Evolutionary conservation across 2,888 invertebrate genomes (phyloP).

Genomic region (Emesis russula): DNA sequence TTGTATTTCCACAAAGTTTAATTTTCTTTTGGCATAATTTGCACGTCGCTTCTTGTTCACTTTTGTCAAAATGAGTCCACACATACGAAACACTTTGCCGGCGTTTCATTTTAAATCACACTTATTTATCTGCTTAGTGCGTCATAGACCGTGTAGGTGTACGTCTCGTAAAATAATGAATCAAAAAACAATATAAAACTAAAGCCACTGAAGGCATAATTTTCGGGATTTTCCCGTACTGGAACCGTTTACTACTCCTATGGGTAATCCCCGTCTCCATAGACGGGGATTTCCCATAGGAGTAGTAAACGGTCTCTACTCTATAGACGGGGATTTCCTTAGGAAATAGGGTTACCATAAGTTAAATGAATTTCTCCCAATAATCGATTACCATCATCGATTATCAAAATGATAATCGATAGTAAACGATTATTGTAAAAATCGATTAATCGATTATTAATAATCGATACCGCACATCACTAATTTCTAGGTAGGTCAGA

Average conservation of each 20-base stretch:
- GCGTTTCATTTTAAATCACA: conserved; percentile 11
- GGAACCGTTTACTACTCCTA: neutral
- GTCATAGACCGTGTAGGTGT: neutral
- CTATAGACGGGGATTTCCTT: neutral
- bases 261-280: too few relatives aligned
- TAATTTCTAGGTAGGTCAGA: neutral
- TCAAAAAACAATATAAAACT: neutral
- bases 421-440: conserved; percentile 6
- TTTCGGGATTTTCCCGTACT: too few relatives aligned
- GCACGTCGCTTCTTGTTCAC: conserved; percentile 51
- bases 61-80: conserved; percentile 58
- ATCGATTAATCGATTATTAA: too few relatives aligned
- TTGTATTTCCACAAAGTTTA: neutral
- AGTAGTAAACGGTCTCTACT: neutral
- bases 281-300: too few relatives aligned
- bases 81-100: conserved; percentile 44
- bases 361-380: neutral
- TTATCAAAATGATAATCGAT: conserved; percentile 3
- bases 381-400: conserved; percentile 6
- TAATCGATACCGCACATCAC: neutral
- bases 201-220: too few relatives aligned
- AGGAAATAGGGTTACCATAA: conserved; percentile 32
- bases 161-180: neutral
- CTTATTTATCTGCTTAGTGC: neutral
- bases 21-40: conserved; percentile 49